phyloP scores from a whole-genome alignment of 2,888 invertebrate genomes.

The Leucophenga montana region DNA sequence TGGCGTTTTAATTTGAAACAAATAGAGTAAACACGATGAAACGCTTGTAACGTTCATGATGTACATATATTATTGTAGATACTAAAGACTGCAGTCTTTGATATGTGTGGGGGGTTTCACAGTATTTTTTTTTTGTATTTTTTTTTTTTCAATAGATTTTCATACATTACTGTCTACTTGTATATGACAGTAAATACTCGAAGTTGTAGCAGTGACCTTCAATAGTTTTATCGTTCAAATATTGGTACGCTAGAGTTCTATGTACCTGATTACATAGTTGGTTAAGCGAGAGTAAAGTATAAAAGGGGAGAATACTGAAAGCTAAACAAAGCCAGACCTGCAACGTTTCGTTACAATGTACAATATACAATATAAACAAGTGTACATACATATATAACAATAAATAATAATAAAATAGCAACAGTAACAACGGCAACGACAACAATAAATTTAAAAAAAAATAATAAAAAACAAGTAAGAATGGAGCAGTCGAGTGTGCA shows the following conservation, averaged over 20 bases:
- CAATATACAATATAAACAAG: too few relatives aligned
- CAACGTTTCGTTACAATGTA: too few relatives aligned
- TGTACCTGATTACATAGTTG: not conserved
- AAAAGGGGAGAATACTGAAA: not conserved
- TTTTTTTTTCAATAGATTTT: not conserved
- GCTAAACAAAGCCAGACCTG: not conserved
- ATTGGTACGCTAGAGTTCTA: not conserved
- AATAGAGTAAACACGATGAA: conserved; percentile 45
- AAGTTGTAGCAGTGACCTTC: conserved; percentile 55
- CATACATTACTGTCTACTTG: too few relatives aligned
- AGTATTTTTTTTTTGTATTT: not conserved
- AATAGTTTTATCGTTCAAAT: conserved; percentile 45
- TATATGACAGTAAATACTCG: too few relatives aligned
- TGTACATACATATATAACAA: too few relatives aligned
- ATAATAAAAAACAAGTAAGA: too few relatives aligned
- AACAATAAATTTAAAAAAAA: too few relatives aligned
- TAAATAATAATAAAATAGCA: too few relatives aligned
- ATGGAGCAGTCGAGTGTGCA: too few relatives aligned
- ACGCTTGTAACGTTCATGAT: conserved; percentile 35
- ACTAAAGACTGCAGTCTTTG: conserved; percentile 23
- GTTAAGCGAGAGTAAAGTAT: too few relatives aligned
- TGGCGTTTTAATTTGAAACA: conserved; percentile 66
- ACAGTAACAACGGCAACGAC: too few relatives aligned
- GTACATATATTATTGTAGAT: conserved; percentile 41
- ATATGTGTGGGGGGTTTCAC: not conserved